Conservation (phyloP, 2,888 invertebrate species). For the Ophion ventricosus region DNA sequence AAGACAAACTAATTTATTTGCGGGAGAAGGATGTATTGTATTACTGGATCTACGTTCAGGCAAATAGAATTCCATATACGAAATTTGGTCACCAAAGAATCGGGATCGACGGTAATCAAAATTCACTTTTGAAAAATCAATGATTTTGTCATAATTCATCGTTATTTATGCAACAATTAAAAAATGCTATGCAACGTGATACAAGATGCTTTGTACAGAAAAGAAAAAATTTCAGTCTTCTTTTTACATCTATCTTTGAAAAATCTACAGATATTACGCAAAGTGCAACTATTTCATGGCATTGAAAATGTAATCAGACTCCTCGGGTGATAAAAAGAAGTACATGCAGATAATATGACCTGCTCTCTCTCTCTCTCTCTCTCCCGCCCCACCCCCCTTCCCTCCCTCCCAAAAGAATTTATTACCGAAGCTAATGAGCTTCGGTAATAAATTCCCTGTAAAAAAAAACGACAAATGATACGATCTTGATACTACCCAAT, state of each 20-base stretch:
- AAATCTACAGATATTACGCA: too few species aligned
- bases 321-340: too few species aligned
- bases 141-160: not conserved
- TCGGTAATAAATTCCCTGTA: not conserved
- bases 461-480: not conserved
- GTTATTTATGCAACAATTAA: not conserved
- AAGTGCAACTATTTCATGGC: too few species aligned
- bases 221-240: too few species aligned
- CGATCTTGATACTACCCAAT: not conserved
- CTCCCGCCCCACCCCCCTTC: too few species aligned
- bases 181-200: not conserved
- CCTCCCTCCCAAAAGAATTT: too few species aligned
- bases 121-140: not conserved
- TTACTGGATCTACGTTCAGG: slow-evolving; percentile 87
- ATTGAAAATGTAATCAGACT: too few species aligned
- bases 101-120: slow-evolving; percentile 82
- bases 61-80: slow-evolving; percentile 83
- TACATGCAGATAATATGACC: too few species aligned
- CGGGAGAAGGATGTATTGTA: slow-evolving; percentile 85
- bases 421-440: too few species aligned
- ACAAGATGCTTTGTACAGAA: too few species aligned
- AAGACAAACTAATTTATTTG: slow-evolving; percentile 83
- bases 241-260: too few species aligned
- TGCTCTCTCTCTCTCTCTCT: too few species aligned
- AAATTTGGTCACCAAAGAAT: slow-evolving; percentile 72